These are phyloP conservation scores for Drepanosiphum platanoidis DNA, from an alignment of 2,888 invertebrate species.

Conservation along the genomic window DNA sequence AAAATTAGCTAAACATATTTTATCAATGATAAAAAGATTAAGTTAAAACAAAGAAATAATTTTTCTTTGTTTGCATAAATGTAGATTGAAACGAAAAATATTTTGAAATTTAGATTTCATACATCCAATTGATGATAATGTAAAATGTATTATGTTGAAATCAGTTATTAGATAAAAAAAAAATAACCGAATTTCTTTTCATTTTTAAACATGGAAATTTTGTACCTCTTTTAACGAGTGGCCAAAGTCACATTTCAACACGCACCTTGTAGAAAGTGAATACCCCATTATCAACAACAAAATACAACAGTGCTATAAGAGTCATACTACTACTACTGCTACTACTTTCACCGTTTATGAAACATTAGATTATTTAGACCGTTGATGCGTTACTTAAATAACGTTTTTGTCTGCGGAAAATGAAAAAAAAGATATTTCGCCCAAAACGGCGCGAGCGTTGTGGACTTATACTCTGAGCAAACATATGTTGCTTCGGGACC, in stretches of 20 bases:
- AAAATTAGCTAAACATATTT: no score
- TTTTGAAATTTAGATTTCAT: not conserved
- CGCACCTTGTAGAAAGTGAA: not conserved
- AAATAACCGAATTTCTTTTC: not conserved
- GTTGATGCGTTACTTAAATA: not conserved
- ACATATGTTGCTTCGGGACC: not conserved
- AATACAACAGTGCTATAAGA: not conserved
- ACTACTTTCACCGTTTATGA: not conserved
- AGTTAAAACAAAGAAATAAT: not conserved
- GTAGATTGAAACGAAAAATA: not conserved
- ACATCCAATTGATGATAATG: not conserved
- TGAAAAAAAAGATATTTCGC: not conserved
- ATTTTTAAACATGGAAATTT: no score
- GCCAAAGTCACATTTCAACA: not conserved
- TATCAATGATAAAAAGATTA: not conserved
- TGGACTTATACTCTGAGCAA: not conserved
- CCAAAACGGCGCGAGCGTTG: not conserved
- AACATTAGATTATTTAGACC: not conserved
- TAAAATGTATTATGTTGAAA: not conserved
- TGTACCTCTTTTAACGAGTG: no score
- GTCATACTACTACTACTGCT: no score
- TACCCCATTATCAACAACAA: not conserved
- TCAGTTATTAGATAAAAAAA: not conserved
- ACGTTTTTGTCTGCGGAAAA: not conserved
- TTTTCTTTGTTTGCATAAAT: not conserved